Evolutionary conservation across 2,797 vertebrate genomes (phyloP), one percentile per base, ranked within the genome.

Genomic region (Triplophysa bombifrons): DNA sequence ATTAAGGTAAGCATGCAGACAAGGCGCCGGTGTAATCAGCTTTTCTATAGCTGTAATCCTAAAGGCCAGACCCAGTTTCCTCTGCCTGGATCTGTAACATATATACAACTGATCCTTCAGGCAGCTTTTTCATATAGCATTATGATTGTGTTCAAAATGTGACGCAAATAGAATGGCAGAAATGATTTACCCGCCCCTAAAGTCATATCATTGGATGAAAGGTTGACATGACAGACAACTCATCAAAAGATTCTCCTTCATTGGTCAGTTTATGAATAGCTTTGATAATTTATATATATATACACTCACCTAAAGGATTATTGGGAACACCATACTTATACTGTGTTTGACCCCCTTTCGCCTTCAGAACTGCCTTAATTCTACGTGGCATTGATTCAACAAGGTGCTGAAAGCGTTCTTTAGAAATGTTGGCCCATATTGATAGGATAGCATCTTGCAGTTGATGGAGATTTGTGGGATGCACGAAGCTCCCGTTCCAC

Each of bases 21-120:
- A 80, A 89, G 87, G 85, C 22, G 20, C 63, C 46, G 50, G 78
- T 83, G 65, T 93, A 93, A 93, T 91, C 91, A 90, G 91, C 92
- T 93, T 92, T 93, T 74, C 85, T 87, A 3, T 77, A 76, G 84
- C 84, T 84, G 84, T 92, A 91, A 92, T 93, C 91, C 90, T 82
- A 85, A 90, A 88, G 88, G 88, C 89, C 85, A 84, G 84, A 34
- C 85, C 88, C 83, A 85, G 86, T 87, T 90, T 90, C 84, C 85
- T 84, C 89, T 88, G 58, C 60, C 48, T 64, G 1, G 4, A 4
- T 44, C 6, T 2, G 89, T 92, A 61, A 55, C 84, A 86, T 83
- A 84, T 86, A n/a, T 78, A 71, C 82, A 63, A 86, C 86, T 82
- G 86, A 80, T 73, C 66, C 76, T 82, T 76, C 68, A 83, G 76